Base-by-base conservation (phyloP, 1,140 invertebrate genomes). In the Sipha flava region DNA sequence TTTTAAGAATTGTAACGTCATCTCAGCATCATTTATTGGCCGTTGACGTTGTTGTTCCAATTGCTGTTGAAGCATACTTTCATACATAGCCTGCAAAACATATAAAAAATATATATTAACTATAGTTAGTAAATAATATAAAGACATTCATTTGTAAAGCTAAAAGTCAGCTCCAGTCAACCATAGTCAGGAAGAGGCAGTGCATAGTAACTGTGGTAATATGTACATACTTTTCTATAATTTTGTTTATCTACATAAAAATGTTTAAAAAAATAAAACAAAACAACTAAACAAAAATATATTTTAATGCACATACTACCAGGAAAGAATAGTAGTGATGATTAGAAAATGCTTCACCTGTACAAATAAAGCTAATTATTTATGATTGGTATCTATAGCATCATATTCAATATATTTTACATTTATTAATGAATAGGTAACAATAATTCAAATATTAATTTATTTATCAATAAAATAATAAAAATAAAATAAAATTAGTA, bases 1-100 rank as follows among this genome's bases (percentile, higher is more conserved):
- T 86, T 94, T 95, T 73, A 95, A 88, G 86, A 95, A 95, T 84
- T 94, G 92, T 82, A 95, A 86, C 9, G 93, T 95, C 80, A 94
- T 91, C 86, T 94, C 93, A 54, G 93, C 92, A 87, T 95, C 93
- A 54, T 93, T 89, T 81, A 88, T 88, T 82, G 87, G 89, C 6
- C 73, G 73, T 29, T 77, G 73, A 7, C 73, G 73, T 59, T 77
- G 83, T 89, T 89, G 70, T 81, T 64, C 75, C 80, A 82, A 80
- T 90, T 91, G 45, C 91, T 89, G 73, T 85, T 93, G 92, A 82
- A 94, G 87, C 83, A 93, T 88, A 82, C 91, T 91, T 82, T 92
- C 89, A 85, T 94, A 94, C 90, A 94, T 93, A 81, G 91, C 92
- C 93, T 94, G 87, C 47, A 89, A 89, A 29, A 45, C 47, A 29